Evolutionary conservation across 1,140 invertebrate genomes (phyloP), one percentile per base, ranked within the genome.

Genomic region (Linepithema humile): DNA sequence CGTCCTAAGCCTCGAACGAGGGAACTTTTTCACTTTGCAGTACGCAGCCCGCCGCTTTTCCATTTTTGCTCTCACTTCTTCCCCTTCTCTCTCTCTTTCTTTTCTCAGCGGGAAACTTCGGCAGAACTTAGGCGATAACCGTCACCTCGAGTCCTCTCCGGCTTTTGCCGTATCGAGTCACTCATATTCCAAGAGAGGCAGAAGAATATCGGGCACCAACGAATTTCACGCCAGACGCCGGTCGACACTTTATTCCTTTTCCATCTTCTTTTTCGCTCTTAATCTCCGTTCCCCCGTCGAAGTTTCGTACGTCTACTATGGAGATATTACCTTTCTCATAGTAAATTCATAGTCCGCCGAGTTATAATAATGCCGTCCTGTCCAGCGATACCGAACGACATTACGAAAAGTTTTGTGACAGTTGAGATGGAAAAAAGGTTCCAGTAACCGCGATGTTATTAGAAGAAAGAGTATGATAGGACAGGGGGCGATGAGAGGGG

Each of bases 401-500:
- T 84, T 82, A 82, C 45, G 45, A 35, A 64, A 72, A 85, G 65
- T 85, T 85, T 50, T 15, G 43, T 45, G 75, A 59, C 23, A 17
- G 48, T 26, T 40, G 75, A 55, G 32, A 53, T 15, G 48, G 23
- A 55, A 57, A 43, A 55, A 70, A 69, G 12, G 26, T 55, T 55
- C 26, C 35, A 69, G n/a, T 55, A 80, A 80, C 50, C n/a, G 23
- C 48, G 48, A 75, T 17, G 9, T 50, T 40, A 83, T 50, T 60
- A 72, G 15, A 40, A 53, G 35, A 50, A 29, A 75, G 26, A 40
- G n/a, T n/a, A n/a, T n/a, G n/a, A n/a, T n/a, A 29, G 57, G 23
- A 69, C 15, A 43, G 35, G 45, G 17, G n/a, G 50, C 20, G 2
- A 20, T 15, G 3, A 20, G 17, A 12, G 12, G n/a, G 7, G 15